phyloP scores from a whole-genome alignment of 1,140 invertebrate species.

The Apocrypta bakeri region DNA sequence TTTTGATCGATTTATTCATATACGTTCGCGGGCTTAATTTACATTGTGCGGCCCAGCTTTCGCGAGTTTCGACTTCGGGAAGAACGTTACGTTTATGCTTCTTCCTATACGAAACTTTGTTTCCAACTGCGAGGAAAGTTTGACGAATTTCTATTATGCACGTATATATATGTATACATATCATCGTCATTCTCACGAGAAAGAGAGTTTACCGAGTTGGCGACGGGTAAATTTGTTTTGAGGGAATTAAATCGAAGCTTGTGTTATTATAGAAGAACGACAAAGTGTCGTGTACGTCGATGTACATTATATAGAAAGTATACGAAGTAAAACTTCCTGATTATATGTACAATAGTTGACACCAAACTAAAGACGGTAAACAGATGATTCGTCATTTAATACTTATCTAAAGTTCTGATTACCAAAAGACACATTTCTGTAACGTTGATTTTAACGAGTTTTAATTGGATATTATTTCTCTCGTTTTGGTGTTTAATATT shows the following conservation, averaged over 20 bases:
- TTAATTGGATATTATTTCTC: too few species aligned
- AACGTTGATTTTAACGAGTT: too few species aligned
- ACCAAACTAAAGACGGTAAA: not conserved
- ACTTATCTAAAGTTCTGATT: not conserved
- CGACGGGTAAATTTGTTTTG: constrained; percentile 24
- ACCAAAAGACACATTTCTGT: too few species aligned
- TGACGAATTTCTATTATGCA: constrained; percentile 11
- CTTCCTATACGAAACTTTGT: not conserved
- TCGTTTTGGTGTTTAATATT: too few species aligned
- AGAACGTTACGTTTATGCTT: not conserved
- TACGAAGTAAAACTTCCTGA: too few species aligned
- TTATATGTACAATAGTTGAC: too few species aligned
- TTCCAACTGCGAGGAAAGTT: constrained; percentile 3
- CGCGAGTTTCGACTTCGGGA: not conserved
- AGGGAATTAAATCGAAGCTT: constrained; percentile 10
- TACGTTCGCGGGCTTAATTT: constrained; percentile 6
- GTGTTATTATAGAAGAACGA: not conserved
- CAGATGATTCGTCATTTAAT: not conserved
- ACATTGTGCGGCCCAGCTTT: not conserved
- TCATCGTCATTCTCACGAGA: not conserved
- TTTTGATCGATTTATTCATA: constrained; percentile 18
- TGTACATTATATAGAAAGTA: too few species aligned
- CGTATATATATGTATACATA: not conserved
- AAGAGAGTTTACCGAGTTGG: not conserved
- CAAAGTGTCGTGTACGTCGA: not conserved